Conservation (phyloP, 2,113 vertebrate genomes). For the Myrmophylax atrothorax region DNA sequence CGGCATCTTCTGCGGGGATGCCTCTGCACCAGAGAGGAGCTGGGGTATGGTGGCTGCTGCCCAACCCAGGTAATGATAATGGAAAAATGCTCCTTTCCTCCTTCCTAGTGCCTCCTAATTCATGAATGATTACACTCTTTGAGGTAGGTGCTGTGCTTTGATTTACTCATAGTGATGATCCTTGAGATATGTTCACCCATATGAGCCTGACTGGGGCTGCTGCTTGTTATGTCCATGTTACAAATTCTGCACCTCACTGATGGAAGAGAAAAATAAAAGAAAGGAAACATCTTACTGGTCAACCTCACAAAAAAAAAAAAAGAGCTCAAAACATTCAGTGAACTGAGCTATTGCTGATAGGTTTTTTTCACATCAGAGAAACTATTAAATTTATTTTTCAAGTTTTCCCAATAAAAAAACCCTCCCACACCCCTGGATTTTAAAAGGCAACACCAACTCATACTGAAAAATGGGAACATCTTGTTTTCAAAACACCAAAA, state of each 20-base stretch:
- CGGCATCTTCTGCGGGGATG: background rate
- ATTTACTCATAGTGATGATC: background rate
- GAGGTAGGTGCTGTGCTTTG: background rate
- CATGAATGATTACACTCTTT: background rate
- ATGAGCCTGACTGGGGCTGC: rapidly evolving
- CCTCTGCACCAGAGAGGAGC: background rate
- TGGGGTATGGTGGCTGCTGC: background rate
- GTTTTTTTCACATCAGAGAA: background rate
- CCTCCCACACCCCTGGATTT: background rate
- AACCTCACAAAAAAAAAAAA: background rate
- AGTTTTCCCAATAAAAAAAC: background rate
- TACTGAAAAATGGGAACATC: background rate
- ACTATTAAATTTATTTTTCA: background rate
- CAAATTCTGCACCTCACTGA: background rate
- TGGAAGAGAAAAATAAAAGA: background rate
- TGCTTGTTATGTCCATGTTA: background rate
- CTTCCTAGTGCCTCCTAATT: background rate
- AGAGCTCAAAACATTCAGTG: background rate
- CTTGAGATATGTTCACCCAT: background rate
- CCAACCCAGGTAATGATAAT: too few species aligned
- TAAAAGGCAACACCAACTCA: background rate
- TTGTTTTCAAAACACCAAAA: background rate
- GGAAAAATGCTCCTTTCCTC: background rate
- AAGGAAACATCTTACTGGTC: background rate
- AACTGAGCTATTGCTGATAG: background rate